Evolutionary conservation across 37 sponge, comb jelly and placozoan genomes (phyloP).

Genomic region (Chondrosia reniformis): DNA sequence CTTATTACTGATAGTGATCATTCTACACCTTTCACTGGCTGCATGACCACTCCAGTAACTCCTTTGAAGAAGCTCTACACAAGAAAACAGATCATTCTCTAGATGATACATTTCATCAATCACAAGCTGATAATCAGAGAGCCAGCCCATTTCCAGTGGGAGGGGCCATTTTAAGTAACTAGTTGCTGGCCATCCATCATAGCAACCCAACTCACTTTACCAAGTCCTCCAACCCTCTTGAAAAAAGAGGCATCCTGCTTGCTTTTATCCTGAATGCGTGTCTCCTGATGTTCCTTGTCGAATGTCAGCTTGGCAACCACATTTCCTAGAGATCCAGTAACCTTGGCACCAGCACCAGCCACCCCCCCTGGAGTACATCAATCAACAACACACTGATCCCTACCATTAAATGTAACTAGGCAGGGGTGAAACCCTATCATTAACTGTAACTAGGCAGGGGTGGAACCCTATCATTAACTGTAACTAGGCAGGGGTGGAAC

Average conservation of each 20-base stretch:
- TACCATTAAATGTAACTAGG: no score
- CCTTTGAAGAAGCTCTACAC: slow-evolving; percentile 67
- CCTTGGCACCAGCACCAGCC: slow-evolving; percentile 81
- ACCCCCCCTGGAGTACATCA: slow-evolving; percentile 59
- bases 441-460: no score
- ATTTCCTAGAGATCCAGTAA: slow-evolving; percentile 82
- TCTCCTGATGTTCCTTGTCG: slow-evolving; percentile 52
- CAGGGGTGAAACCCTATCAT: no score
- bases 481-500: no score
- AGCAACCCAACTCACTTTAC: slow-evolving; percentile 39
- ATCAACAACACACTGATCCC: no score
- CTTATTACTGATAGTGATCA: no score
- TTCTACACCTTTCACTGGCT: slow-evolving; percentile 85
- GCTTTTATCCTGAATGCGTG: slow-evolving; percentile 54
- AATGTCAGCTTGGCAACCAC: slow-evolving; percentile 77
- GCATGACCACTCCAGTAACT: slow-evolving; percentile 74
- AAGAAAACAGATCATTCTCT: neutral
- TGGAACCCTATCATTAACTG: no score
- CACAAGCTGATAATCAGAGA: neutral
- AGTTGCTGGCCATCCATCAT: neutral
- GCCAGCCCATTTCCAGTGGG: no score
- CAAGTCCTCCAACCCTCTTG: slow-evolving; percentile 56
- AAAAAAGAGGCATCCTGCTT: slow-evolving; percentile 56
- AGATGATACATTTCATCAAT: neutral
- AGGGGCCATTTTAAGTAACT: no score